Conservation (phyloP, 1,140 invertebrate species). For the Helicoverpa armigera region DNA sequence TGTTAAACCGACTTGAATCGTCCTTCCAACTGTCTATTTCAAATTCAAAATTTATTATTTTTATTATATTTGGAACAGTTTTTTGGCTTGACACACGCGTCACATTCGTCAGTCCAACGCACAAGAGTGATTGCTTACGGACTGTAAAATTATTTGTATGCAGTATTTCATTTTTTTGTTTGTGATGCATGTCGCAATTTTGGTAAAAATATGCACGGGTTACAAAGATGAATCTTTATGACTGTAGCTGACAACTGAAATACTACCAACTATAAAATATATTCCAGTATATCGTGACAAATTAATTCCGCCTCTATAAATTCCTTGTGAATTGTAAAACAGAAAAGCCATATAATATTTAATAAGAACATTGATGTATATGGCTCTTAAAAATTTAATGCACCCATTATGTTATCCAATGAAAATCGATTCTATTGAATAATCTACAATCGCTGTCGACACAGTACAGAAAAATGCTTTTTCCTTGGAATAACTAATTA, state of each 20-base stretch:
- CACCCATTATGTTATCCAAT: constrained; percentile 53
- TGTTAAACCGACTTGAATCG: not conserved
- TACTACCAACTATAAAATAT: not conserved
- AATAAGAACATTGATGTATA: constrained; percentile 33
- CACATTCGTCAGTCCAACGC: constrained; percentile 19
- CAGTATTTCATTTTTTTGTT: constrained; percentile 29
- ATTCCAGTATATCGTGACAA: not conserved
- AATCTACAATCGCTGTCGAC: constrained; percentile 52
- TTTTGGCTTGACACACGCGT: constrained; percentile 18
- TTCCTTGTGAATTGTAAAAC: constrained; percentile 10
- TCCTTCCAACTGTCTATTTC: constrained; percentile 7
- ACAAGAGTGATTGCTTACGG: constrained; percentile 33
- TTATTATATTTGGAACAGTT: constrained; percentile 15
- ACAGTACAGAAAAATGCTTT: constrained; percentile 20
- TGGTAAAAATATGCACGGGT: constrained; percentile 8
- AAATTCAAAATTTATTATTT: no score
- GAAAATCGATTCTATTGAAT: constrained; percentile 60
- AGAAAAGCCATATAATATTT: constrained; percentile 41
- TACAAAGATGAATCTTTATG: constrained; percentile 12
- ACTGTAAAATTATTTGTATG: constrained; percentile 36
- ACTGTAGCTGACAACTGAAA: not conserved
- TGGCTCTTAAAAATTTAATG: constrained; percentile 60
- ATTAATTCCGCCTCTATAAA: not conserved
- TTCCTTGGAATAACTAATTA: constrained; percentile 40
- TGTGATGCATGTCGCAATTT: constrained; percentile 27